Evolutionary conservation across 1,140 invertebrate genomes (phyloP).

Genomic region (Drosophila bipectinata): DNA sequence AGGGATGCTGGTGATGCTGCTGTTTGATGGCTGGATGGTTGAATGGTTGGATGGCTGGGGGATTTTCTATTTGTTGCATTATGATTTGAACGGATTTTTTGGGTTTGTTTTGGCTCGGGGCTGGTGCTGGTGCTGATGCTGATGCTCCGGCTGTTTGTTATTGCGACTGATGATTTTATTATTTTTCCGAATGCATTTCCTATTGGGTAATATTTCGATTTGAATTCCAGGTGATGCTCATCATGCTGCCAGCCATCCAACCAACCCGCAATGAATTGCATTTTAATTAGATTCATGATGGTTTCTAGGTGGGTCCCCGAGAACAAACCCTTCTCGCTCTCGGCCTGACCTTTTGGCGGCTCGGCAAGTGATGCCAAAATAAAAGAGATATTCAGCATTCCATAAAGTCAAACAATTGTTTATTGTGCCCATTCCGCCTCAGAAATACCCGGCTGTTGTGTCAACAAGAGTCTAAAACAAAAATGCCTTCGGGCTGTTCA

Average conservation of each 20-base stretch:
- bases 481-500: slow-evolving; percentile 74
- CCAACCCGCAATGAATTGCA: slow-evolving; percentile 69
- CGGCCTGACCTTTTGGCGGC: slow-evolving; percentile 56
- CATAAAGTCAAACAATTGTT: slow-evolving; percentile 67
- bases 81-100: slow-evolving; percentile 56
- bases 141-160: slow-evolving; percentile 46
- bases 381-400: slow-evolving; percentile 51
- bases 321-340: slow-evolving; percentile 48
- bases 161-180: slow-evolving; percentile 77
- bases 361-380: slow-evolving; percentile 14
- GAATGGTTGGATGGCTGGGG: slow-evolving; percentile 53
- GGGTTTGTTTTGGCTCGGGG: slow-evolving; percentile 73
- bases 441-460: slow-evolving; percentile 63
- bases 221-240: slow-evolving; percentile 74
- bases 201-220: slow-evolving; percentile 78
- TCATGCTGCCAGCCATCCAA: slow-evolving; percentile 38
- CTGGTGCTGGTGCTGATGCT: slow-evolving; percentile 23
- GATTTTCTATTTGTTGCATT: slow-evolving; percentile 39
- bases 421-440: slow-evolving; percentile 46
- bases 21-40: slow-evolving; percentile 57
- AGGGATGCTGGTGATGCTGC: slow-evolving; percentile 58
- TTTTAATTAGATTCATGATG: slow-evolving; percentile 79
- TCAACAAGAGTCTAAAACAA: slow-evolving; percentile 71
- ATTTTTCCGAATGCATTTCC: slow-evolving; percentile 73
- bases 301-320: slow-evolving; percentile 63